phyloP scores from a whole-genome alignment of 2,113 vertebrate genomes.

The Cochlearius cochlearius region DNA sequence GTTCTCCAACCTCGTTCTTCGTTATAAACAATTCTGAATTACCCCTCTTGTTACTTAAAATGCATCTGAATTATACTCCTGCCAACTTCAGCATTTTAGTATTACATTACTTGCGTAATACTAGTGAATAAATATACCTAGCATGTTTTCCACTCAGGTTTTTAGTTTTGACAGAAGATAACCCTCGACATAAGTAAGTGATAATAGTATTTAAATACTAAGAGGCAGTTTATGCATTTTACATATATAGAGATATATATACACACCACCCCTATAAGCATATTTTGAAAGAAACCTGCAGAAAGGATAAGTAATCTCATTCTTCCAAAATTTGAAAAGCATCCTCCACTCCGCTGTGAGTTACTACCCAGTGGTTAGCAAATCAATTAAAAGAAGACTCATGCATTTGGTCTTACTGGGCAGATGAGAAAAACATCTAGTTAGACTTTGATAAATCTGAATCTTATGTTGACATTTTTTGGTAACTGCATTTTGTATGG shows the following conservation, averaged over 20 bases:
- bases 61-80: neutral
- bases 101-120: neutral
- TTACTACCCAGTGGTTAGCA: neutral
- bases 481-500: neutral
- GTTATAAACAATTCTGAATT: neutral
- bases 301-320: neutral
- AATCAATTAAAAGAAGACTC: neutral
- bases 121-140: neutral
- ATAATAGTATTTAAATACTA: neutral
- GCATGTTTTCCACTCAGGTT: neutral
- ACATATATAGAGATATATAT: neutral
- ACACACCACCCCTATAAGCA: rapidly evolving
- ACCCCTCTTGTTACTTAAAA: neutral
- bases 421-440: neutral
- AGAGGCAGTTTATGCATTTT: neutral
- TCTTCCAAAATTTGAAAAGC: neutral
- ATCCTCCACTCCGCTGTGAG: neutral
- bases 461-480: neutral
- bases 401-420: neutral
- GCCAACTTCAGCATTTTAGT: neutral
- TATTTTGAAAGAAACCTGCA: neutral
- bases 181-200: neutral
- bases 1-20: neutral
- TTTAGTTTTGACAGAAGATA: neutral
- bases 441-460: neutral